These are phyloP conservation scores for Andrena haemorrhoa DNA, from an alignment of 2,888 invertebrate species.

Conservation along the genomic window DNA sequence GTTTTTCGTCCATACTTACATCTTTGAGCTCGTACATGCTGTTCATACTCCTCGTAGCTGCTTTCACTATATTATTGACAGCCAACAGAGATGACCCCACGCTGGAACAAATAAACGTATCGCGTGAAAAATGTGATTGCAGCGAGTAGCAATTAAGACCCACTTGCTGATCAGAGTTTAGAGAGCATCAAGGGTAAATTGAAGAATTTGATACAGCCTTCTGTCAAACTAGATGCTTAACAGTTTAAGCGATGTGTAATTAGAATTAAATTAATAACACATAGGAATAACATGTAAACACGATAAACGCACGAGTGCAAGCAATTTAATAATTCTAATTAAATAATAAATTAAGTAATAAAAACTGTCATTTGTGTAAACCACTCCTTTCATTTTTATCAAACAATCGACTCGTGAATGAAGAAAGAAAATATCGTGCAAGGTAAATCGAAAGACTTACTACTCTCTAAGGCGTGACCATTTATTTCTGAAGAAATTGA, in stretches of 20 bases:
- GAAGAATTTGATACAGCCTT: too few relatives aligned
- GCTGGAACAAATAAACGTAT: conserved; percentile 85
- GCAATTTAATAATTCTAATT: background rate
- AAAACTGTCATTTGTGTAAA: background rate
- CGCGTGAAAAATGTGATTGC: background rate
- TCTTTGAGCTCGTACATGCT: conserved; percentile 91
- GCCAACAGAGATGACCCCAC: conserved; percentile 90
- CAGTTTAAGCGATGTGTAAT: too few relatives aligned
- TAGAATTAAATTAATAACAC: background rate
- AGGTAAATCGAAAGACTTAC: conserved; percentile 86
- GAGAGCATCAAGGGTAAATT: too few relatives aligned
- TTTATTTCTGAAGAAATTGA: conserved; percentile 91
- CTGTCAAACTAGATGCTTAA: too few relatives aligned
- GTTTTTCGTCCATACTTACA: conserved; percentile 85
- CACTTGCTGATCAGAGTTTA: background rate
- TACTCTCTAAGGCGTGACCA: conserved; percentile 90
- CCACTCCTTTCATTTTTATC: background rate
- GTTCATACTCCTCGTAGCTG: conserved; percentile 90
- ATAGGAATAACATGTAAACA: background rate
- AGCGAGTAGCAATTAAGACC: background rate
- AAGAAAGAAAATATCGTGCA: background rate
- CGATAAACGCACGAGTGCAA: background rate
- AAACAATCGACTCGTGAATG: background rate
- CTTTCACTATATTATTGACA: conserved; percentile 90
- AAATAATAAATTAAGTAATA: background rate